A percentile compares a stretch with the other conserved stretches of the same genome.
Conservation (phyloP, 1,140 invertebrate genomes). For the Coptotermes formosanus region DNA sequence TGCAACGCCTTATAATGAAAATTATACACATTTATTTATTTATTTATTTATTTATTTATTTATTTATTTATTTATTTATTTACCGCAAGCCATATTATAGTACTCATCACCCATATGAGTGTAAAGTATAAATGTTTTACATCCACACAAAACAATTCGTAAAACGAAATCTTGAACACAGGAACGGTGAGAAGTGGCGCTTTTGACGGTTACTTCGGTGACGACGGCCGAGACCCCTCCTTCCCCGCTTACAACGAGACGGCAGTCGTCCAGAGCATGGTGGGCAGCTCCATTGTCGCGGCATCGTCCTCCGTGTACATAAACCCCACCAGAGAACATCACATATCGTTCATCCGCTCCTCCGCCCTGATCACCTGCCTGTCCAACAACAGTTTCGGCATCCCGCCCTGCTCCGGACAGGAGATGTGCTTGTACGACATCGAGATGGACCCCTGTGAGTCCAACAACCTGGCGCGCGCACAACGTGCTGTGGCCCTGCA, state of each 20-base stretch:
- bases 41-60: too few relatives aligned
- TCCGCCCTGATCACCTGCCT: neutral
- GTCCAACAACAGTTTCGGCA: neutral
- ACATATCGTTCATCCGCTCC: slow-evolving; percentile 13
- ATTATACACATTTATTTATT: too few relatives aligned
- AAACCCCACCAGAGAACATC: neutral
- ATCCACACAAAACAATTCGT: too few relatives aligned
- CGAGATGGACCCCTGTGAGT: slow-evolving; percentile 65
- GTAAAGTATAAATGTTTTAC: too few relatives aligned
- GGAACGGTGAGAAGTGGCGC: neutral
- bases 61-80: too few relatives aligned
- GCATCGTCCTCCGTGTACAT: slow-evolving; percentile 21
- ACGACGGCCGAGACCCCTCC: neutral
- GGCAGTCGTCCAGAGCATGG: slow-evolving; percentile 19
- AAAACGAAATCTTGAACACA: neutral
- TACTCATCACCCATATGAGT: too few relatives aligned
- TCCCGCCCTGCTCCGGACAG: neutral
- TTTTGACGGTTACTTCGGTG: slow-evolving; percentile 23
- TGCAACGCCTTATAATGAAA: too few relatives aligned
- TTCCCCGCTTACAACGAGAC: slow-evolving; percentile 22
- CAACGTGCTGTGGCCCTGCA: slow-evolving; percentile 48
- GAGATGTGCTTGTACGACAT: slow-evolving; percentile 65
- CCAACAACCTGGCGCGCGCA: slow-evolving; percentile 54
- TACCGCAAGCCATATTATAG: too few relatives aligned
- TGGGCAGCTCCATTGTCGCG: neutral